These are phyloP conservation scores for Xenus cinereus DNA, from an alignment of 2,113 vertebrate species.

Conservation along the genomic window DNA sequence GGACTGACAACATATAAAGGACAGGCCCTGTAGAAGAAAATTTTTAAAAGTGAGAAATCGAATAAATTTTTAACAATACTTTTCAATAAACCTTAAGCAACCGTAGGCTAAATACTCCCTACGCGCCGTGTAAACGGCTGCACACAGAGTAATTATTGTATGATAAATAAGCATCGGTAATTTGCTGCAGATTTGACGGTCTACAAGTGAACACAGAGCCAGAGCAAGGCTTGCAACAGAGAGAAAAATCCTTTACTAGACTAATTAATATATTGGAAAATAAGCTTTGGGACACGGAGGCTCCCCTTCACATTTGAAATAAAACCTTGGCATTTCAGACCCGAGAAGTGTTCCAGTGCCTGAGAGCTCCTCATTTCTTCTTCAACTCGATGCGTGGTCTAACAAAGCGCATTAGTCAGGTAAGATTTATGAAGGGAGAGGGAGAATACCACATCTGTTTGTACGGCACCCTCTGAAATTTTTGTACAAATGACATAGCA, in stretches of 20 bases:
- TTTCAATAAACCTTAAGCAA: background rate
- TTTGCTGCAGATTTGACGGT: background rate
- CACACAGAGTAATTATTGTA: background rate
- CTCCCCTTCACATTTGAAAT: background rate
- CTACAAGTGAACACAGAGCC: background rate
- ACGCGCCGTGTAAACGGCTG: background rate
- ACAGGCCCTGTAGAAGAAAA: conserved; percentile 82
- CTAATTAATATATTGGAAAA: background rate
- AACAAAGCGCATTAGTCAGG: background rate
- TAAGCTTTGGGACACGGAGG: background rate
- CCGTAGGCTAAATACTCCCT: background rate
- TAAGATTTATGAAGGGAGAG: background rate
- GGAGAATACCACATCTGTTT: background rate
- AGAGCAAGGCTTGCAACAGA: background rate
- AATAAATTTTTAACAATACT: background rate
- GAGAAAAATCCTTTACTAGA: background rate
- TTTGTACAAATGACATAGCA: background rate
- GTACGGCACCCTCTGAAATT: background rate
- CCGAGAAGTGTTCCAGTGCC: background rate
- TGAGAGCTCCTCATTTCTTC: background rate
- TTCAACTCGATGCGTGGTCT: background rate
- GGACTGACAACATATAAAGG: conserved; percentile 81
- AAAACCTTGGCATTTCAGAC: background rate
- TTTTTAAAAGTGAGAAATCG: background rate
- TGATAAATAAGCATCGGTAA: background rate